Evolutionary conservation across 2,113 vertebrate genomes (phyloP), one percentile per base, ranked within the genome.

Genomic region (Uria lomvia): DNA sequence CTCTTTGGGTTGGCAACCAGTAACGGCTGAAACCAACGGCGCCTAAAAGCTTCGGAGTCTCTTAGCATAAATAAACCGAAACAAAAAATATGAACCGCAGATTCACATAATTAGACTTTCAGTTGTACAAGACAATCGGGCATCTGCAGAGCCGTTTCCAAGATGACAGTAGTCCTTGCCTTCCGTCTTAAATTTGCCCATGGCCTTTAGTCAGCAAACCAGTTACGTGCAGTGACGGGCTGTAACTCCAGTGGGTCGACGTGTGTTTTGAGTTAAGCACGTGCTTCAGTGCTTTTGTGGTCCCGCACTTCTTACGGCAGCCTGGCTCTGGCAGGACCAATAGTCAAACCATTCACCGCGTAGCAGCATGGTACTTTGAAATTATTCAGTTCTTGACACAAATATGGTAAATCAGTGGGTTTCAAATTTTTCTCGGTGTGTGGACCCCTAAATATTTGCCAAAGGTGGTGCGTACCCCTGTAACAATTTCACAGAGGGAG

Each of bases 111-210:
- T 85, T 66, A 88, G 66, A 58, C 79, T 85, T 90, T 70, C 50
- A 52, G 62, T 78, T 78, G 32, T 60, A 74, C 65, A 59, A 75
- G 91, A 92, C 32, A 50, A 90, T 79, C 30, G 13, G 84, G 62
- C 84, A 87, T 94, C 77, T 58, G 89, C 95, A 96, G 86, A 80
- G 75, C 71, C 59, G 72, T 58, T 58, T 86, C 85, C 71, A 92
- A 79, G 49, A 89, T 12, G 24, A 72, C 3, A 62, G 78, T 6
- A 82, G 58, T 10, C 65, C 14, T 9, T 78, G 83, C 80, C 83
- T 82, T 85, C 88, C 91, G 77, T 49, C 88, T 91, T 52, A 68
- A 82, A 85, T 85, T 68, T 97, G 89, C 58, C 62, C 6, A 1
- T 19, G 77, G 59, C 45, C 42, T 91, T 90, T 76, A 72, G 60